Base-by-base conservation (phyloP, 2,888 invertebrate genomes). In the Agriotes lineatus region DNA sequence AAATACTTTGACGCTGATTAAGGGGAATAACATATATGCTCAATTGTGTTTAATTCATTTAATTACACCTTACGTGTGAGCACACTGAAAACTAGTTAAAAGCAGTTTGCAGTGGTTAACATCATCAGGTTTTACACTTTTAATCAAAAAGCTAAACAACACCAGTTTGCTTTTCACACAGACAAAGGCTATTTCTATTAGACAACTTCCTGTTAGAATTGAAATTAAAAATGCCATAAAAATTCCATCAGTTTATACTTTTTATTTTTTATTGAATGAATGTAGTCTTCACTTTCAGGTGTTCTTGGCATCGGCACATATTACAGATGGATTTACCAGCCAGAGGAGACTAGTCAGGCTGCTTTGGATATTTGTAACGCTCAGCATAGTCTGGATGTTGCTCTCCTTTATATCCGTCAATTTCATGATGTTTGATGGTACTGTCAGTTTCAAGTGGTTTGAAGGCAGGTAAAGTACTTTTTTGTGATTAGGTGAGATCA, bases 381-480 rank as follows among this genome's bases (percentile, higher is more conserved):
- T 91, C 48, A 91, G 93, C 72, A 82, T 91, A 4, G 77, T 91
- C 1, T 92, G 94, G 90, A 90, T 94, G 84, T 82, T 88, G n/a
- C 79, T 91, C 57, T 91, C 93, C 0, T 85, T 92, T 19, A 85
- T 87, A 57, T 89, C 89, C 16, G 89, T 91, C 12, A 90, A 88
- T 76, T 83, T 89, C 30, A 89, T 92, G 89, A 86, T 91, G 85
- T 86, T 87, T 0, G 86, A 87, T 77, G 90, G 88, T 62, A 85
- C 84, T 33, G 87, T 91, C 22, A 85, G 86, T 76, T 91, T 91
- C 77, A 87, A 87, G 74, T 92, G 91, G 91, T 81, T 90, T 74
- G 87, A 88, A 76, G 78, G 84, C 50, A 87, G 88, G 91, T 90
- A 78, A 71, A 68, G 54, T 62, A 12, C n/a, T n/a, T n/a, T n/a